Percentiles rank a stretch among this genome's conserved stretches.
Evolutionary conservation across 2,797 vertebrate species (phyloP).

Genomic region (Brachyalestes nurse): DNA sequence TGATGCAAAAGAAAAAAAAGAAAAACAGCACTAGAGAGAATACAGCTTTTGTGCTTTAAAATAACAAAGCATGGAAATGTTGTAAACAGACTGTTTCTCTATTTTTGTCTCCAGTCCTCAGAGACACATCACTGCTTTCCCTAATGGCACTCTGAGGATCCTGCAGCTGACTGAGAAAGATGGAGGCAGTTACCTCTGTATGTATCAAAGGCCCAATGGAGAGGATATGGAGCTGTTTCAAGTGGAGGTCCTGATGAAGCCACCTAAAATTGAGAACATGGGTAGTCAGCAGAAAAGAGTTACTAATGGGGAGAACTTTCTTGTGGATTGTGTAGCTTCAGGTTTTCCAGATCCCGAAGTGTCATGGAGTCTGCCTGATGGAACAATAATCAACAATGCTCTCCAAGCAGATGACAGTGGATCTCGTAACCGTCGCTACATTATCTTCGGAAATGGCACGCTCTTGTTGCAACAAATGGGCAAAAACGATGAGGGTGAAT

Average conservation of each 20-base stretch:
- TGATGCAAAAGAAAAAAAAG: background rate
- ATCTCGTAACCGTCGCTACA: constrained; percentile 72
- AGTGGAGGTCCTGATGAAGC: constrained; percentile 81
- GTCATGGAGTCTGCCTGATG: constrained; percentile 83
- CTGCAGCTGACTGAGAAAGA: constrained; percentile 79
- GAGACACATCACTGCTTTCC: constrained; percentile 78
- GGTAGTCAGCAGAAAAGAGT: constrained; percentile 71
- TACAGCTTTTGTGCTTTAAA: constrained; percentile 11
- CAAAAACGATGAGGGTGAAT: constrained; percentile 82
- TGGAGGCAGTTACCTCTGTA: constrained; percentile 79
- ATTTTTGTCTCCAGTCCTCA: constrained; percentile 72
- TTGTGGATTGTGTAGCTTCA: constrained; percentile 82
- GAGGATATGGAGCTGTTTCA: constrained; percentile 81
- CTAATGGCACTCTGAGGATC: constrained; percentile 82
- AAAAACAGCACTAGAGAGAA: background rate
- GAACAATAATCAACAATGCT: constrained; percentile 81
- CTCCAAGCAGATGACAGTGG: constrained; percentile 81
- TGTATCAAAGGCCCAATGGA: constrained; percentile 79
- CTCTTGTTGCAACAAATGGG: constrained; percentile 80
- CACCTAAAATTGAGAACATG: constrained; percentile 79
- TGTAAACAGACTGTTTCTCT: constrained; percentile 40
- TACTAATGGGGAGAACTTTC: constrained; percentile 78
- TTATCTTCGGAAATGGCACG: constrained; percentile 82
- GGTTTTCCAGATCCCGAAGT: constrained; percentile 83
- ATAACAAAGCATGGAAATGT: constrained; percentile 27